Evolutionary conservation across 2,113 vertebrate genomes (phyloP), one percentile per base, ranked within the genome.

Genomic region (Ciconia boyciana): DNA sequence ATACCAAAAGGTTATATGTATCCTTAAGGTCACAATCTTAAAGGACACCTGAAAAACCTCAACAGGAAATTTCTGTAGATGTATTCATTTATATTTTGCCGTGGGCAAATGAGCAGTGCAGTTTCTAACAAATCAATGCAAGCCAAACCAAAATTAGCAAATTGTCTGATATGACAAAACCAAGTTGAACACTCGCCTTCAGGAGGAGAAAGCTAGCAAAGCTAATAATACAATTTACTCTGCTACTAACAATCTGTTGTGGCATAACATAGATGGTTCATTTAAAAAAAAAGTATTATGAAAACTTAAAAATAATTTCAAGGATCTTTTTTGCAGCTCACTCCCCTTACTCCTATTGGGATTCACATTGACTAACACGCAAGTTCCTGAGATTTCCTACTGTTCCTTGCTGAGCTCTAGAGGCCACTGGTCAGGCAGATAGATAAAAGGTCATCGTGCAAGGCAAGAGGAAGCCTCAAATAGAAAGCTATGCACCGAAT

Each of bases 171-270:
- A 76, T 94, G 93, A 97, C 94, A 96, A 94, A 92, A 95, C n/a
- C n/a, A 36, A 94, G 74, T 46, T 83, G 87, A 94, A 93, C 75
- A 93, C 66, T 94, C 5, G 64, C 95, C 94, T 94, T 95, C 82
- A 93, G 93, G 92, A 97, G 84, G 13, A 91, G 64, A 76, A 89
- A 96, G 76, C 89, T 96, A 95, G 95, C 97, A 97, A 81, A 96
- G 36, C 89, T 92, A 89, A 95, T 96, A 91, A 96, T 34, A 48
- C 49, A 32, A 82, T 78, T 94, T 93, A 70, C 58, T 90, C 83
- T 94, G 71, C 86, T 94, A 36, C 79, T 68, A 89, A 54, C 91
- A 83, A 96, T 96, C 74, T 95, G 68, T 72, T 94, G 46, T 96
- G 94, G 93, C 97, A 96, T 46, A 66, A 51, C 0, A 1, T 39